Conservation (phyloP, 2,888 invertebrate genomes). For the Heliconius cydno region DNA sequence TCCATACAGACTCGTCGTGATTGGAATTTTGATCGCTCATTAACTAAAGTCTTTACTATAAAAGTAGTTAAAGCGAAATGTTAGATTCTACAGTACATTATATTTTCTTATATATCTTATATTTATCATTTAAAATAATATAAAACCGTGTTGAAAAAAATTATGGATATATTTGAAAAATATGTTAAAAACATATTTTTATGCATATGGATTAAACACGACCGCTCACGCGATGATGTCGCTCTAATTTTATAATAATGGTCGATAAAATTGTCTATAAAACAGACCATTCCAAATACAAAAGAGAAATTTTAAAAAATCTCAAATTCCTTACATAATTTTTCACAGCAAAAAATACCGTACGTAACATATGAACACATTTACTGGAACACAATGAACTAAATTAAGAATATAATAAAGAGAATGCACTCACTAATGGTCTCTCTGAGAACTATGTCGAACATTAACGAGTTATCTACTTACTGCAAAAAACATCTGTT, state of each 20-base stretch:
- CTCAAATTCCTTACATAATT: not conserved
- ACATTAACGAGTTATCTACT: constrained; percentile 39
- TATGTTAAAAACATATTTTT: not conserved
- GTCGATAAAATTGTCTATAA: not conserved
- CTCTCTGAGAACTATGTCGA: constrained; percentile 31
- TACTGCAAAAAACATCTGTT: constrained; percentile 51
- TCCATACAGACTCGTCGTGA: not conserved
- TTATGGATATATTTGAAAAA: not conserved
- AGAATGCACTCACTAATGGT: constrained; percentile 30
- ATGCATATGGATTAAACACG: not conserved
- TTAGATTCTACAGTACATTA: not conserved
- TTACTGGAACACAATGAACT: constrained; percentile 14
- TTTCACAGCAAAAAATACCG: too few relatives aligned
- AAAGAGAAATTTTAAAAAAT: not conserved
- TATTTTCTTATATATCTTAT: not conserved
- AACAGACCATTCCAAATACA: not conserved
- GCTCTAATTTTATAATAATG: not conserved
- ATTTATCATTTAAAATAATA: not conserved
- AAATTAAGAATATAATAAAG: constrained; percentile 30
- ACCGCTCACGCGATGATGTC: not conserved
- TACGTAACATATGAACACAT: not conserved
- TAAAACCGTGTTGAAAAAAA: too few relatives aligned
- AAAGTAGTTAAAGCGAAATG: not conserved
- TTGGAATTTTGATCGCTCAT: not conserved
- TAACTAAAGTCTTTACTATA: not conserved